Base-by-base conservation (phyloP, 2,888 invertebrate species). In the Oeneis ivallda region DNA sequence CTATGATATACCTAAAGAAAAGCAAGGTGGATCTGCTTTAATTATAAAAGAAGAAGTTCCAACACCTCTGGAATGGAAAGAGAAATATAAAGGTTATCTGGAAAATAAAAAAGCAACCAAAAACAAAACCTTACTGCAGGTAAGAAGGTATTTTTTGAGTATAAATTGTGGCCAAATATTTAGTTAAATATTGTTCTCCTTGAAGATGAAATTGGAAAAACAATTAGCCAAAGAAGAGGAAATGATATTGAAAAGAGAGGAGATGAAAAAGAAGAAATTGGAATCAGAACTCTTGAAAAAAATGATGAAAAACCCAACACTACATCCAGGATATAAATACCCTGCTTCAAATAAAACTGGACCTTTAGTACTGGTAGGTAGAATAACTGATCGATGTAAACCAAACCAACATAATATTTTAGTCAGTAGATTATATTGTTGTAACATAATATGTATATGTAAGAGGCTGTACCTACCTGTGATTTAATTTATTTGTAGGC, bases 291-390 rank as follows among this genome's bases (percentile, higher is more conserved):
- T 85, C 6, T 58, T 80, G n/a, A 78, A 74, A 64, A 89, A 87
- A 68, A 78, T 86, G 58, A 84, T 85, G 85, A 88, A 84, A 71
- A 85, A 87, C 62, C 88, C 88, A 19, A 79, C 71, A 0, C 71
- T 79, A 72, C 87, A 89, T 70, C 88, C 89, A 1, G 89, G 89
- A 4, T 90, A 80, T 64, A 3, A 71, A 2, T 90, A 80, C 57
- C 88, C 87, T 8, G 53, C 71, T 53, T 88, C 89, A 0, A 82
- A 79, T 50, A 81, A 76, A 68, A 80, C 77, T 17, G 59, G 74
- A 11, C 53, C 73, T 17, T 73, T 87, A 62, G 26, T 79, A 41
- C 64, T 81, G 72, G 87, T 85, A 58, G 10, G 11, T 19, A 13
- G 0, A 19, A 41, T 19, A 15, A 45, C 45, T 15, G 0, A 8